Evolutionary conservation across 37 sponge, comb jelly and placozoan species (phyloP).

Genomic region (Tethya wilhelma): DNA sequence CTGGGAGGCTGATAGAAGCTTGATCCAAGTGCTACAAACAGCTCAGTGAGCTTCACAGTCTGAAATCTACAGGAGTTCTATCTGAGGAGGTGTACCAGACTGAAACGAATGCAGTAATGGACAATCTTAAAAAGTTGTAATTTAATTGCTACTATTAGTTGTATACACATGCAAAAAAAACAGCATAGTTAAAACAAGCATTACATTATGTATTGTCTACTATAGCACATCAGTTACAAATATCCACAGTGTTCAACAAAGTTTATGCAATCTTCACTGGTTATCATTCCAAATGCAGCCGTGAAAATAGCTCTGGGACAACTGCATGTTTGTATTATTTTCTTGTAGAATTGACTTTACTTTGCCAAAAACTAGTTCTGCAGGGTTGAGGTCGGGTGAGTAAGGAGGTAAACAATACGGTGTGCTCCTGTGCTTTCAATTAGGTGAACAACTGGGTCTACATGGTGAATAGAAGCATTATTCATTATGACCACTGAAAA

Average conservation of each 20-base stretch:
- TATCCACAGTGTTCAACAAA: slow-evolving; percentile 18
- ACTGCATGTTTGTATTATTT: slow-evolving; percentile 17
- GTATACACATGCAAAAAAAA: too few species aligned
- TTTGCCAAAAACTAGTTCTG: slow-evolving; percentile 13
- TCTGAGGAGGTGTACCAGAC: too few species aligned
- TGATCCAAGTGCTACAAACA: too few species aligned
- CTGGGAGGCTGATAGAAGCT: too few species aligned
- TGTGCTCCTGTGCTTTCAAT: not conserved
- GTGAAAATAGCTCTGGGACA: not conserved
- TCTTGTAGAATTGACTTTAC: slow-evolving; percentile 10
- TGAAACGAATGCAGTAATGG: too few species aligned
- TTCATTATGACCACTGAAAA: slow-evolving; percentile 14
- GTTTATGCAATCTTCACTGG: slow-evolving; percentile 6
- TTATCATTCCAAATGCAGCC: slow-evolving; percentile 7
- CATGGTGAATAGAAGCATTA: slow-evolving; percentile 27
- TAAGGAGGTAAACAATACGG: slow-evolving; percentile 19
- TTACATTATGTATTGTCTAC: too few species aligned
- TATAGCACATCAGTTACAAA: not conserved
- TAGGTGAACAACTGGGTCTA: not conserved
- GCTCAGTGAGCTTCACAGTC: too few species aligned
- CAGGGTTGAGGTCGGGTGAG: slow-evolving; percentile 29
- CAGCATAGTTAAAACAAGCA: too few species aligned
- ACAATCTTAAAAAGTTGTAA: too few species aligned
- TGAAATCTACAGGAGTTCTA: too few species aligned
- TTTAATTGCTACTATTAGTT: too few species aligned